Conservation (phyloP, 1,140 invertebrate species). For the Campoletis sonorensis region DNA sequence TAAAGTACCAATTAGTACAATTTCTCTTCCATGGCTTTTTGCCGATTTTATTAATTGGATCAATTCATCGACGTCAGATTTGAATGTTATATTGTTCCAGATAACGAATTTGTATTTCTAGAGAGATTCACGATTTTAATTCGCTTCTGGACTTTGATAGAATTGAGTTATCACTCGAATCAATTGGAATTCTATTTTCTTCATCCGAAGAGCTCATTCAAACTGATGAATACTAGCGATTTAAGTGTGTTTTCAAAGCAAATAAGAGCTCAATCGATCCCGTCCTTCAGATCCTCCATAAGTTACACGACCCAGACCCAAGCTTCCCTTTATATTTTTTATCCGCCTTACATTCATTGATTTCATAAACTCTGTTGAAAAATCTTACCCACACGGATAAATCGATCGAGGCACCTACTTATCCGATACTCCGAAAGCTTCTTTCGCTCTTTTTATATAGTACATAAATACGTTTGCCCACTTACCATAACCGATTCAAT, state of each 20-base stretch:
- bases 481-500: conserved; percentile 47
- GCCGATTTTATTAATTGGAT: no score
- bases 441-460: conserved; percentile 24
- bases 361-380: conserved; percentile 2
- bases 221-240: neutral
- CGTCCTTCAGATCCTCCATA: neutral
- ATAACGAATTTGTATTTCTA: no score
- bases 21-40: no score
- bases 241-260: neutral
- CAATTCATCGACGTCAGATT: no score
- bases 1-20: no score
- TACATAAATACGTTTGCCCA: conserved; percentile 33
- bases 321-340: neutral
- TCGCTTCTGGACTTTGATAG: neutral
- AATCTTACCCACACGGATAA: neutral
- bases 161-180: neutral
- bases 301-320: neutral
- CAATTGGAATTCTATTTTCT: neutral
- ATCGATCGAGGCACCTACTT: conserved; percentile 6
- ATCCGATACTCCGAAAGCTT: conserved; percentile 30
- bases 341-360: conserved; percentile 2
- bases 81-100: no score
- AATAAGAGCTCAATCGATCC: neutral
- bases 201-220: neutral
- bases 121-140: neutral